Percentiles rank a stretch among this genome's conserved stretches.
phyloP scores from a whole-genome alignment of 2,888 invertebrate species.

The Hemistola chrysoprasaria region DNA sequence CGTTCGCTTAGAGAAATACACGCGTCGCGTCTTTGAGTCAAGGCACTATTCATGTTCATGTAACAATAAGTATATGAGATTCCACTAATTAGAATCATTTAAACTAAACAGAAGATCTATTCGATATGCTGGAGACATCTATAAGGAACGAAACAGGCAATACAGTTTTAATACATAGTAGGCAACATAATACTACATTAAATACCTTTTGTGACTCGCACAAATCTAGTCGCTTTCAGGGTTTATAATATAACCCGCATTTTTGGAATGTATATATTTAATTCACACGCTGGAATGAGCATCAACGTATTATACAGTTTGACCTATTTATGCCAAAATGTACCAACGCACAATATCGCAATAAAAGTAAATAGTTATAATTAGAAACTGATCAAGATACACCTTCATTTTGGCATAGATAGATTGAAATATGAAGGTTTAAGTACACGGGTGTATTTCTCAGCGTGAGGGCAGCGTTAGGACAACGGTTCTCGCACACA shows the following conservation, averaged over 20 bases:
- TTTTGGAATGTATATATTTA: constrained; percentile 9
- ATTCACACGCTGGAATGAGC: too few relatives aligned
- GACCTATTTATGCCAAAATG: background rate
- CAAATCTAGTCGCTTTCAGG: too few relatives aligned
- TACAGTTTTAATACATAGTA: constrained; percentile 5
- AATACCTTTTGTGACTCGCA: too few relatives aligned
- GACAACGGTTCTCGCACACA: constrained; percentile 49
- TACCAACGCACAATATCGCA: background rate
- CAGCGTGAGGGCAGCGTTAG: constrained; percentile 44
- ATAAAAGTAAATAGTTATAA: background rate
- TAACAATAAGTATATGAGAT: too few relatives aligned
- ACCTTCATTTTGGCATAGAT: background rate
- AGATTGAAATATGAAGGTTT: background rate
- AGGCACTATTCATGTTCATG: constrained; percentile 36
- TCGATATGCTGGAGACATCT: constrained; percentile 7
- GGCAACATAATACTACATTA: too few relatives aligned
- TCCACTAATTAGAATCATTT: too few relatives aligned
- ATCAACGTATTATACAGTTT: background rate
- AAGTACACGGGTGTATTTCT: constrained; percentile 36
- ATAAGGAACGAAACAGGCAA: constrained; percentile 1
- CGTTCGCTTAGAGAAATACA: constrained; percentile 48
- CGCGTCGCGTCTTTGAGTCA: constrained; percentile 25
- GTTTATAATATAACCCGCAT: background rate
- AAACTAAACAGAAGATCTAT: too few relatives aligned
- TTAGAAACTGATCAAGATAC: background rate